Conservation (phyloP, 92 coral and sea anemone species). For the Zoanthus sansibaricus region DNA sequence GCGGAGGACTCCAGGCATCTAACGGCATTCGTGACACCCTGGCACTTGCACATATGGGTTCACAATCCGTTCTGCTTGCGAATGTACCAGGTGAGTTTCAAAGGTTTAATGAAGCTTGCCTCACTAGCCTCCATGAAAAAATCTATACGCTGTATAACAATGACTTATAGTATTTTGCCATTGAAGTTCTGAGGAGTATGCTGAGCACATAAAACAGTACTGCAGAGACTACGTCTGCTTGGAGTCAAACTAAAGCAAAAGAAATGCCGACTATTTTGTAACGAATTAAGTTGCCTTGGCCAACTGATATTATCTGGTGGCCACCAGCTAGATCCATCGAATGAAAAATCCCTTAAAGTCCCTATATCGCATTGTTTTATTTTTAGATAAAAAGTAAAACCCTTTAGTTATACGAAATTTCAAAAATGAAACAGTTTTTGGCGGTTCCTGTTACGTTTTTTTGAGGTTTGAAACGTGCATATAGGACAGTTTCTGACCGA, state of each 20-base stretch:
- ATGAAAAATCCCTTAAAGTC: no score
- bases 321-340: slow-evolving; percentile 42
- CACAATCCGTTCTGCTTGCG: not conserved
- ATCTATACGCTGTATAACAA: not conserved
- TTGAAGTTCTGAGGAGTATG: not conserved
- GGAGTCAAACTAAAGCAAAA: slow-evolving; percentile 30
- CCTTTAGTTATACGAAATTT: no score
- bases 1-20: slow-evolving; percentile 4
- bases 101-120: not conserved
- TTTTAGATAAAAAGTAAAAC: no score
- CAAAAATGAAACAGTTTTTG: no score
- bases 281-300: slow-evolving; percentile 49
- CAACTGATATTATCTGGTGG: slow-evolving; percentile 41
- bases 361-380: no score
- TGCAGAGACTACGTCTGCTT: slow-evolving; percentile 22
- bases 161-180: not conserved
- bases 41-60: slow-evolving; percentile 42
- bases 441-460: no score
- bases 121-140: not conserved
- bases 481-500: no score
- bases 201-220: not conserved
- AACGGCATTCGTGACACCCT: slow-evolving; percentile 36
- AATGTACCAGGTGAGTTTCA: slow-evolving; percentile 9
- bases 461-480: no score
- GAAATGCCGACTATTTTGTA: not conserved